phyloP scores from a whole-genome alignment of 2,113 vertebrate genomes.

The Erinaceus europaeus region DNA sequence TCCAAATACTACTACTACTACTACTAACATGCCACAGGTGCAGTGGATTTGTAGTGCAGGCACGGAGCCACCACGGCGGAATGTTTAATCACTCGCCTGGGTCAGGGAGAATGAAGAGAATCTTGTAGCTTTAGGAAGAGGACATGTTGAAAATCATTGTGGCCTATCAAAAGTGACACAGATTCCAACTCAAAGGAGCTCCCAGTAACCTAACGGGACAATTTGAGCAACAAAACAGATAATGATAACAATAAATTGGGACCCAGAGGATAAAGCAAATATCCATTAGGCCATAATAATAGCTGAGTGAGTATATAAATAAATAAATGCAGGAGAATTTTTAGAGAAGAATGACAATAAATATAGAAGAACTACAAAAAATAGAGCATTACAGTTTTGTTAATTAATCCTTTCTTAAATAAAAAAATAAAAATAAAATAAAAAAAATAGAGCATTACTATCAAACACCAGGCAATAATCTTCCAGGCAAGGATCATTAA shows the following conservation, averaged over 20 bases:
- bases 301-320: background rate
- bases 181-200: background rate
- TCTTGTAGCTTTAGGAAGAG: background rate
- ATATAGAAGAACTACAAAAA: background rate
- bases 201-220: background rate
- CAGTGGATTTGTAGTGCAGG: no score
- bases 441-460: background rate
- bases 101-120: background rate
- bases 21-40: no score
- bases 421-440: background rate
- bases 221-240: background rate
- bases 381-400: background rate
- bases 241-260: background rate
- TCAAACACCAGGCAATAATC: background rate
- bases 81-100: no score
- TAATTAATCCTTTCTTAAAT: no score
- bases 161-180: background rate
- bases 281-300: background rate
- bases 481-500: background rate
- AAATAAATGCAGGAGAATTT: background rate
- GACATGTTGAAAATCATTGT: background rate
- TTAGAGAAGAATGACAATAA: background rate
- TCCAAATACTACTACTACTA: no score
- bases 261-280: background rate
- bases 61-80: no score